These are phyloP conservation scores for Tromatobia lineatoria DNA, from an alignment of 2,888 invertebrate genomes.

Conservation along the genomic window DNA sequence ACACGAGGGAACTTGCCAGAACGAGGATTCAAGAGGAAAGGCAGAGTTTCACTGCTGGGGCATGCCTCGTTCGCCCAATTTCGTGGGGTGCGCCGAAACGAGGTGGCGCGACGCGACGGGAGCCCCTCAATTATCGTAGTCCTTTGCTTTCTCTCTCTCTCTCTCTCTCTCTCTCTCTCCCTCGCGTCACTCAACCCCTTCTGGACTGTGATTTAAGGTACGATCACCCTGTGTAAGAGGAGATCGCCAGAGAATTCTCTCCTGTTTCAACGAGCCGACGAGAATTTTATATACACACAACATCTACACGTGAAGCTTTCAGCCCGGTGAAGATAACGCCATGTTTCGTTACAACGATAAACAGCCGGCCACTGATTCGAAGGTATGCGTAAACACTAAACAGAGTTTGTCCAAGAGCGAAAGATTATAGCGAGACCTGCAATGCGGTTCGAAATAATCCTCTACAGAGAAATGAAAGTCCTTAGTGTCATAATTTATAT, in stretches of 20 bases:
- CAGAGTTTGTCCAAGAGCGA: background rate
- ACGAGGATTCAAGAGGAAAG: slow-evolving; percentile 29
- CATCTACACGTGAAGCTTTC: background rate
- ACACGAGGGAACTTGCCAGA: slow-evolving; percentile 38
- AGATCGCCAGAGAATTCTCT: slow-evolving; percentile 53
- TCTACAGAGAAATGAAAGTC: background rate
- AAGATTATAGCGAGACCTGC: slow-evolving; percentile 17
- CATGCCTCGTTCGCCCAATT: slow-evolving; percentile 80
- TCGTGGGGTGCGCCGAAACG: slow-evolving; percentile 79
- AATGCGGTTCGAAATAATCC: slow-evolving; percentile 4
- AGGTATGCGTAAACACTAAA: slow-evolving; percentile 74
- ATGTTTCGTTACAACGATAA: slow-evolving; percentile 47
- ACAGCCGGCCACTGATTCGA: slow-evolving; percentile 19
- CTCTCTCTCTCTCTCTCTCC: slow-evolving; percentile 25
- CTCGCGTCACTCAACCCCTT: slow-evolving; percentile 64
- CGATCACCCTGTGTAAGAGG: slow-evolving; percentile 50
- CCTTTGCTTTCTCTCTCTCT: slow-evolving; percentile 6
- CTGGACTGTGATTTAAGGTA: slow-evolving; percentile 73
- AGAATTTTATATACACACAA: slow-evolving; percentile 34
- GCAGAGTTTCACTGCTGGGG: slow-evolving; percentile 64
- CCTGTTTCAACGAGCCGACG: slow-evolving; percentile 52
- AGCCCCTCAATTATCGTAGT: slow-evolving; percentile 80
- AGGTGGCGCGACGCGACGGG: slow-evolving; percentile 76
- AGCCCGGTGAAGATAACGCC: slow-evolving; percentile 27
- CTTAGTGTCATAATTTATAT: background rate